Evolutionary conservation across 1,140 invertebrate genomes (phyloP), one percentile per base, ranked within the genome.

Genomic region (Drosophila mojavensis): DNA sequence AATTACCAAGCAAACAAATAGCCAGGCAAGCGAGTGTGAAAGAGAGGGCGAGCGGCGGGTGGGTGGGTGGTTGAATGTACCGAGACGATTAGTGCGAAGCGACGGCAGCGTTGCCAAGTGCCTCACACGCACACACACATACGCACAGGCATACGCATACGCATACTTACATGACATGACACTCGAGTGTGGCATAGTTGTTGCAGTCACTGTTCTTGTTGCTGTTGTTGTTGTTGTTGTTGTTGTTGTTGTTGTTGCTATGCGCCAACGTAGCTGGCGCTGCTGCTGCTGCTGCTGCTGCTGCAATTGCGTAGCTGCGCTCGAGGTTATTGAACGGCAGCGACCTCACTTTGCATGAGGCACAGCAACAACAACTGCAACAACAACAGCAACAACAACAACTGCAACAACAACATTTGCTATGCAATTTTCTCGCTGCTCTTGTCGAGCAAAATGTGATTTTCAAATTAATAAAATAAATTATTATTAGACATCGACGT

Each of bases 251-350:
- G n/a, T 17, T 17, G 17, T 17, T 17, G 17, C 17, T 17, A 17
- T 17, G 17, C 17, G 17, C 17, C 17, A 17, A 17, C 17, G 17
- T 17, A 17, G 17, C 17, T 17, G 17, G 17, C 17, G 17, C 17
- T 17, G 17, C 17, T 17, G 17, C 17, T 17, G 75, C 55, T 50
- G 56, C 60, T 70, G 75, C 58, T 79, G 81, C 62, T 62, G 77
- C 64, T 80, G 81, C 78, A 85, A 79, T 90, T 85, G 86, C 81
- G 81, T 90, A 90, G 76, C 78, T 75, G 63, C 73, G 79, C 86
- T 90, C 77, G 88, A 90, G 88, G 88, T 90, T 90, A 90, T 90
- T 90, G 88, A 90, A 90, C 88, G 88, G 88, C 86, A 90, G 78
- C 88, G 88, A 90, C 88, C 88, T 90, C 84, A 89, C 84, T 89